A percentile compares a stretch with the other conserved stretches of the same genome.
Conservation (phyloP, 2,888 invertebrate species). For the Orchestes rusci region DNA sequence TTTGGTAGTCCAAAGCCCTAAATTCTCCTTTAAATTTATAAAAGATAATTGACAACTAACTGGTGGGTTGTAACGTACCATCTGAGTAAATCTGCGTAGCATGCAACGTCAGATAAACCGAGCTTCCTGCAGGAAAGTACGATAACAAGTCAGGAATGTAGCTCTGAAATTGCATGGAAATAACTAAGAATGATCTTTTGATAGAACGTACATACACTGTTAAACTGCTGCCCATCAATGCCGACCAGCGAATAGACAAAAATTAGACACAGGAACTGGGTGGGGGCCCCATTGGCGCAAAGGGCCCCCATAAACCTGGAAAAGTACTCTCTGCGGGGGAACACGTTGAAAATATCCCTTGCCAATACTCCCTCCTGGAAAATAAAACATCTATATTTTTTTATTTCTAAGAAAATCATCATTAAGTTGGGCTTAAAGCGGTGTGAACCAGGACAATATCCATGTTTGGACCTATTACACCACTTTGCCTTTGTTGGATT, state of each 20-base stretch:
- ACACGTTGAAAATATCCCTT: conserved; percentile 35
- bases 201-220: conserved; percentile 43
- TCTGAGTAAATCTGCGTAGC: conserved; percentile 37
- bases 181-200: background rate
- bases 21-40: conserved; percentile 28
- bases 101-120: conserved; percentile 45
- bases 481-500: too few relatives aligned
- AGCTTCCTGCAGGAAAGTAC: conserved; percentile 48
- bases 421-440: too few relatives aligned
- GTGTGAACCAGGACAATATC: too few relatives aligned
- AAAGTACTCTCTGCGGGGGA: conserved; percentile 36
- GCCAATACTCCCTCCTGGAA: conserved; percentile 32
- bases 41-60: too few relatives aligned
- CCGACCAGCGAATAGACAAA: conserved; percentile 55
- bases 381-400: background rate
- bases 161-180: conserved; percentile 31
- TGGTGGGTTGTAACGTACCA: conserved; percentile 31
- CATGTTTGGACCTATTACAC: too few relatives aligned
- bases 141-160: conserved; percentile 34
- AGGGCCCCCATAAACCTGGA: conserved; percentile 35
- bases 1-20: conserved; percentile 28
- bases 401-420: too few relatives aligned
- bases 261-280: conserved; percentile 52
- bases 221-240: conserved; percentile 50
- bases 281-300: conserved; percentile 44